These are phyloP conservation scores for Prochilodus magdalenae DNA, from an alignment of 2,113 vertebrate genomes.

Conservation along the genomic window DNA sequence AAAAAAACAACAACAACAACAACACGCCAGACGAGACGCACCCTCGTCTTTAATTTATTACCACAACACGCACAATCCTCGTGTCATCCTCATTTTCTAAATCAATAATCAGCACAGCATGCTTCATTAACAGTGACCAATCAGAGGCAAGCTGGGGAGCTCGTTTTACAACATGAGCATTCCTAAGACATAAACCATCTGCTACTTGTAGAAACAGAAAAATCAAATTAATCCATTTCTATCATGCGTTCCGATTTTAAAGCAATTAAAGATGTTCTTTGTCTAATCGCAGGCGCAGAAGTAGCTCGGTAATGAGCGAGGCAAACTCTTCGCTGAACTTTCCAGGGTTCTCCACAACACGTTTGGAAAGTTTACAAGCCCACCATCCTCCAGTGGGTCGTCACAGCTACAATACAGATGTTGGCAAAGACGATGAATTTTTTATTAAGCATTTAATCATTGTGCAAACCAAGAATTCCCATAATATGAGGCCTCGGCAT, in stretches of 20 bases:
- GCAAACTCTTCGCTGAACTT: slow-evolving; percentile 99
- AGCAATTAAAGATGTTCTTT: slow-evolving; percentile 99
- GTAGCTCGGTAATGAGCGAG: slow-evolving; percentile 98
- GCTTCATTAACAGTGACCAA: slow-evolving; percentile 99
- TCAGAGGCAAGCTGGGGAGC: slow-evolving; percentile 99
- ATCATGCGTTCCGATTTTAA: slow-evolving; percentile 99
- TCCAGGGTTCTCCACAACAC: slow-evolving; percentile 94
- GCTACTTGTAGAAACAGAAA: slow-evolving; percentile 99
- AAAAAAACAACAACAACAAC: slow-evolving; percentile 69
- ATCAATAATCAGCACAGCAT: slow-evolving; percentile 99
- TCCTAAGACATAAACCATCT: slow-evolving; percentile 99
- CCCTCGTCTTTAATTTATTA: slow-evolving; percentile 98
- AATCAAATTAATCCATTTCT: slow-evolving; percentile 99
- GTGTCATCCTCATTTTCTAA: slow-evolving; percentile 99
- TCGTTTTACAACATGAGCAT: slow-evolving; percentile 99
- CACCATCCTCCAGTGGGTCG: slow-evolving; percentile 97
- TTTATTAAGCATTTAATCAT: slow-evolving; percentile 87
- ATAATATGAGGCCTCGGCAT: slow-evolving; percentile 77
- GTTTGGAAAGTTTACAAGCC: slow-evolving; percentile 99
- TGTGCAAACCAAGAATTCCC: slow-evolving; percentile 80
- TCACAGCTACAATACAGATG: slow-evolving; percentile 98
- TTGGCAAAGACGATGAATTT: slow-evolving; percentile 84
- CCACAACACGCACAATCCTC: slow-evolving; percentile 95
- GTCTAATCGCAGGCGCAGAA: slow-evolving; percentile 99
- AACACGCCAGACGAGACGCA: neutral